Evolutionary conservation across 2,113 vertebrate genomes (phyloP), one percentile per base, ranked within the genome.

Genomic region (Osmerus mordax): DNA sequence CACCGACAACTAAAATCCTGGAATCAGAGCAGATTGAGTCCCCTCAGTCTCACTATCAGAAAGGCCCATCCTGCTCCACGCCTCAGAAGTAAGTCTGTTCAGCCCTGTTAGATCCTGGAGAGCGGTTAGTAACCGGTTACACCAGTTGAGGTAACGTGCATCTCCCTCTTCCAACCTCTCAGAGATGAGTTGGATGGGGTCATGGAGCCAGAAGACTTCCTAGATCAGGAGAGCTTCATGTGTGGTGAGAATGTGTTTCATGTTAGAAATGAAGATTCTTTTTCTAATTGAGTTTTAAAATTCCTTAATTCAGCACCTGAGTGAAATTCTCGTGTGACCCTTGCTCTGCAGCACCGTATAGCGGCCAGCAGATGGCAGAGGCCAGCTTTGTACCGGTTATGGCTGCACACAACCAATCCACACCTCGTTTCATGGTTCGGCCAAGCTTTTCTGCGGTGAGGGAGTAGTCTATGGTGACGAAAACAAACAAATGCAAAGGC

Each of bases 31-130:
- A 6, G 13, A 3, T 13, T 0, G 13, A 16, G 25, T 28, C 25
- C 9, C 12, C 64, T 47, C 41, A 47, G 41, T 47, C 8, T 6
- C 53, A 21, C 36, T 5, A 1, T 18, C 29, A 15, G 23, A 54
- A 21, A 2, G 55, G 76, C 9, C 70, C n/a, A 18, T 5, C 1
- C 3, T 91, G 88, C 16, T 95, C 92, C 28, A 95, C 94, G 0
- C 92, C 92, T 0, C 74, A 91, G 15, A 90, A 78, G 95, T 94
- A 71, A 82, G 91, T 69, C 21, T 41, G 41, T 13, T 14, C 4
- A 2, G 4, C 3, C 28, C 18, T 29, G 66, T 3, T 41, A 32
- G 1, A 12, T 12, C 7, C 2, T 59, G 21, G 36, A 32, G 28
- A 21, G 14, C 54, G 52, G 61, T 3, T 28, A 15, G 2, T 15